Evolutionary conservation across 2,888 invertebrate species (phyloP).

Genomic region (Cheilosia soror): DNA sequence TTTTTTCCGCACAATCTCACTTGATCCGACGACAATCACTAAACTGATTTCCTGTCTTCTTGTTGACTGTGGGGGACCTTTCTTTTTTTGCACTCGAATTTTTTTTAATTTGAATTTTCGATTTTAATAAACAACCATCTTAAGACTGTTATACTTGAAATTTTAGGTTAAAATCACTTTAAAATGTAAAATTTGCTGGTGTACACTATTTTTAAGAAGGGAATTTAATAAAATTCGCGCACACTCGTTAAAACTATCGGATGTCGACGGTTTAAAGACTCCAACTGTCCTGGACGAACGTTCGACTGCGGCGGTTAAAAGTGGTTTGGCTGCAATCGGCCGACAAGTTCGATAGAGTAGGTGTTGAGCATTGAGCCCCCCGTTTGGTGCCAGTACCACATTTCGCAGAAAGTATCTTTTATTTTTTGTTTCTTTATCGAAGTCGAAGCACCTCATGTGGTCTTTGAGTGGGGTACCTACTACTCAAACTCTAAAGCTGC

Average conservation of each 20-base stretch:
- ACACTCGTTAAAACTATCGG: conserved; percentile 41
- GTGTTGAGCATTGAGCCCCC: conserved; percentile 47
- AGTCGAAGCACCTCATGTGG: conserved; percentile 48
- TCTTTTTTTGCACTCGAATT: conserved; percentile 6
- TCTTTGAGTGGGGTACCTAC: conserved; percentile 48
- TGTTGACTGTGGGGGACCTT: neutral
- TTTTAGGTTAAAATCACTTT: conserved; percentile 4
- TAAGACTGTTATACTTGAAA: conserved; percentile 5
- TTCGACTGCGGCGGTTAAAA: conserved; percentile 66
- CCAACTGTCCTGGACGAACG: conserved; percentile 64
- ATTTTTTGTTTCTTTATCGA: conserved; percentile 49
- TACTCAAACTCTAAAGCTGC: conserved; percentile 30
- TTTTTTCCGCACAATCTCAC: conserved; percentile 49
- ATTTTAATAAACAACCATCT: conserved; percentile 46
- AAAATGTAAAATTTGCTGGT: neutral
- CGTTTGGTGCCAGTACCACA: conserved; percentile 59
- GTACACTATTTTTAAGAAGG: neutral
- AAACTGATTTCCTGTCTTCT: conserved; percentile 40
- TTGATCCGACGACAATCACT: conserved; percentile 29
- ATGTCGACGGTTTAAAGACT: conserved; percentile 23
- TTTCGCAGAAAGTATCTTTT: conserved; percentile 56
- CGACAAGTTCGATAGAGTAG: conserved; percentile 52
- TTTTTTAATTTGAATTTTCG: conserved; percentile 8
- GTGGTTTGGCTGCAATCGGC: conserved; percentile 64
- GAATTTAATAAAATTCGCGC: conserved; percentile 23